Evolutionary conservation across 2,888 invertebrate genomes (phyloP).

Genomic region (Pegoplata infirma): DNA sequence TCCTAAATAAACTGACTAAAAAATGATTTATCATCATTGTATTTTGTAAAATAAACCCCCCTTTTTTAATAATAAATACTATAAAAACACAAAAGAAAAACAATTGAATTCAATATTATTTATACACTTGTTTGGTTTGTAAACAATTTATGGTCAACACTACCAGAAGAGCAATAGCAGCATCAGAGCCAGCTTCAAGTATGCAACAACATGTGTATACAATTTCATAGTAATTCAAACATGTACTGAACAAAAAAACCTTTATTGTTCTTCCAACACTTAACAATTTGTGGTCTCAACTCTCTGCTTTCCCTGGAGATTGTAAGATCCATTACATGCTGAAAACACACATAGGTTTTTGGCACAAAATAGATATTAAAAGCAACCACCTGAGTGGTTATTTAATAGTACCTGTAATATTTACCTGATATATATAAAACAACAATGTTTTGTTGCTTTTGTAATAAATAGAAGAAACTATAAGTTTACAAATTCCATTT

Average conservation of each 20-base stretch:
- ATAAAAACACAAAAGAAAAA: conserved; percentile 19
- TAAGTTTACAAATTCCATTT: too few relatives aligned
- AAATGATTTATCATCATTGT: conserved; percentile 42
- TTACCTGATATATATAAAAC: too few relatives aligned
- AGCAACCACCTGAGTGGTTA: conserved; percentile 14
- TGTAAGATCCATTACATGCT: conserved; percentile 25
- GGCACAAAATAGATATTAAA: not conserved
- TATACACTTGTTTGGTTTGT: conserved; percentile 34
- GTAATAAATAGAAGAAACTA: too few relatives aligned
- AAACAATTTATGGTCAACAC: conserved; percentile 37
- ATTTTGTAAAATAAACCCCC: conserved; percentile 38
- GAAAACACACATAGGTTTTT: conserved; percentile 12
- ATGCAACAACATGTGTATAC: conserved; percentile 5
- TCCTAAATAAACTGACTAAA: not conserved
- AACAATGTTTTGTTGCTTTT: too few relatives aligned
- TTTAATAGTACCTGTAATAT: conserved; percentile 12
- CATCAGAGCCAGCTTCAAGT: not conserved
- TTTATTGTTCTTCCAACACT: conserved; percentile 35
- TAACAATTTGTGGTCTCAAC: conserved; percentile 21
- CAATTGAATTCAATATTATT: conserved; percentile 48
- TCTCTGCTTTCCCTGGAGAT: conserved; percentile 20
- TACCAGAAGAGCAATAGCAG: not conserved
- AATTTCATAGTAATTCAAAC: conserved; percentile 22
- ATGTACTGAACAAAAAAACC: not conserved
- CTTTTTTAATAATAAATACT: not conserved